Evolutionary conservation across 2,888 invertebrate species (phyloP).

Genomic region (Chrysina gloriosa): DNA sequence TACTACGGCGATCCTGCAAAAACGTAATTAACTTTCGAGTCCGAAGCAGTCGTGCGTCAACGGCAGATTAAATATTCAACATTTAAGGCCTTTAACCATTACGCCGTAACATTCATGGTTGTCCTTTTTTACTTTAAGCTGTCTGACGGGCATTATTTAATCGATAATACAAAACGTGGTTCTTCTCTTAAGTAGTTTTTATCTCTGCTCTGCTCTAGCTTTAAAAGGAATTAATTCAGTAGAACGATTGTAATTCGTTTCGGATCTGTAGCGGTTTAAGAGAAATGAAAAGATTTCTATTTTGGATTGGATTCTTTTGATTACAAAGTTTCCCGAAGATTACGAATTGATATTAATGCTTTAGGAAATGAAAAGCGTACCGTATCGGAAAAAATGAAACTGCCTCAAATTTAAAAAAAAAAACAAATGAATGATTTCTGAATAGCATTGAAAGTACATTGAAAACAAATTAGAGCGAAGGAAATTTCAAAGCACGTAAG

Average conservation of each 20-base stretch:
- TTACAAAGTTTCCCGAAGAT: neutral
- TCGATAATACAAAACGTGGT: constrained; percentile 4
- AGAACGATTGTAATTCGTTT: constrained; percentile 19
- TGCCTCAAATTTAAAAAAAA: neutral
- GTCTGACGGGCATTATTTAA: neutral
- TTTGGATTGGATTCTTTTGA: neutral
- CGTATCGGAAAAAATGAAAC: neutral
- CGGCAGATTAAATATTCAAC: constrained; percentile 14
- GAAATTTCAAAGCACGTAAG: too few relatives aligned
- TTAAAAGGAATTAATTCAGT: neutral
- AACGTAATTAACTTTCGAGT: constrained; percentile 1
- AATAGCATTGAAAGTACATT: too few relatives aligned
- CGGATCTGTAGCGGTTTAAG: neutral
- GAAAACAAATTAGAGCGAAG: too few relatives aligned
- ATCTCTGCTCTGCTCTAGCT: neutral
- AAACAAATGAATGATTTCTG: neutral
- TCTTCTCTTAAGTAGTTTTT: neutral
- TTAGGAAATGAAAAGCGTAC: too few relatives aligned
- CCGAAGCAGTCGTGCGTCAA: neutral
- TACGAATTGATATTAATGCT: neutral
- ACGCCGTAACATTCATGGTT: neutral
- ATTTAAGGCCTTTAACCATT: constrained; percentile 3
- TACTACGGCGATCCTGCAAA: neutral
- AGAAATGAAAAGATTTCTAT: neutral
- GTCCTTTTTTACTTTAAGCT: constrained; percentile 2